Base-by-base conservation (phyloP, 1,140 invertebrate species). In the Lycorma delicatula region DNA sequence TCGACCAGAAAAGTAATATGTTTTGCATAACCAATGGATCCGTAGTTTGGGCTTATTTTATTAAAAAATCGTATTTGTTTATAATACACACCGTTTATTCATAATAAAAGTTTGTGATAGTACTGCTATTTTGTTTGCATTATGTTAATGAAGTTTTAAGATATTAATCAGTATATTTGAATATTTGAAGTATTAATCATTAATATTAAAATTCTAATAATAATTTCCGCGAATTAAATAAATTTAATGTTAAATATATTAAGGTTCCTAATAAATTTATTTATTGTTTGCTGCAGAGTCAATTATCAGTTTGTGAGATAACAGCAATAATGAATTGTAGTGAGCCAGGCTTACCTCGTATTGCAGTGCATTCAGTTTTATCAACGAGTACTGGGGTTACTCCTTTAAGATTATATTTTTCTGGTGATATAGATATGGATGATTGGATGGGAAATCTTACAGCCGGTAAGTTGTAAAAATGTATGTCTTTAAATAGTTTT, bases 401-500 rank as follows among this genome's bases (percentile, higher is more conserved):
- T 3, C 72, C 73, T 52, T 74, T 91, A 7, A 81, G 82, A 70
- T 71, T 92, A 56, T 81, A 87, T 72, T 87, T 91, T 72, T 71
- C 76, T 18, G 82, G 83, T 63, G 89, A 92, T 71, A 80, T 81
- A 36, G 86, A 91, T 72, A 79, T 89, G 72, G 88, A 91, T 74
- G 89, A 93, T 68, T 93, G 90, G 90, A 79, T 91, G 47, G 80
- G 81, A 31, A 80, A 89, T 67, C 77, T 91, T 58, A 79, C 80
- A n/a, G 79, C 76, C 66, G 82, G 81, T 76, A 66, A 57, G 64
- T 74, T 66, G 31, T 50, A 54, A 31, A 18, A 25, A 53, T 11
- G n/a, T 34, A n/a, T 34, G 9, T 34, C 31, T 34, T 34, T n/a
- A 34, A 36, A 28, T 23, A 52, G 12, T 11, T n/a, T n/a, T n/a